Evolutionary conservation across 2,797 vertebrate species (phyloP), one percentile per base, ranked within the genome.

Genomic region (Ctenochaetus hawaiiensis): DNA sequence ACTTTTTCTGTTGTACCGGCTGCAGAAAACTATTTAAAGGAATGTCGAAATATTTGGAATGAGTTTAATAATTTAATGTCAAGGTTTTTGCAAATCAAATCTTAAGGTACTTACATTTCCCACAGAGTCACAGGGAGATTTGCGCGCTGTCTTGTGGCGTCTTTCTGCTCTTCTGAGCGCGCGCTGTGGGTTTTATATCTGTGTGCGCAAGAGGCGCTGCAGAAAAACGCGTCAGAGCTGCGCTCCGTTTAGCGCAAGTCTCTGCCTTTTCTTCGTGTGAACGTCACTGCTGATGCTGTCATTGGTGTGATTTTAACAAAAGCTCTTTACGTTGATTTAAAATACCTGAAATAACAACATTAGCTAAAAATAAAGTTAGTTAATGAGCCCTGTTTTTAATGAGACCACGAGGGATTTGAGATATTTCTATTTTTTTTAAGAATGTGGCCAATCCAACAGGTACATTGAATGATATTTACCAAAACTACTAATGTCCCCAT

Each of bases 211-310:
- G 57, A 75, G 59, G 78, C 68, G 78, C 74, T 22, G 72, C 71
- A 74, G 61, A 49, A 49, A 67, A 72, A 64, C 85, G 87, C 92
- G 92, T 91, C 92, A 92, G 78, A 85, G 91, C 73, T 65, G 83
- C 85, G 72, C 78, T 71, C 65, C 75, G 73, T 68, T 88, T 54
- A 80, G 77, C 84, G 54, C 81, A 72, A 78, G 85, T 89, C 83
- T 86, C 54, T 77, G 85, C 69, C 71, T 34, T 80, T 75, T 84
- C 81, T 87, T 74, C 75, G 23, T 14, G 82, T 72, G 64, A 65
- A 90, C 95, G 94, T 95, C 95, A 95, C 82, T 30, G 67, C 62
- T 88, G 89, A 89, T 87, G 88, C 87, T 82, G 79, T 93, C 87
- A 88, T 80, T 71, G 77, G 59, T 22, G 54, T 72, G 58, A 52